phyloP scores from a whole-genome alignment of 1,140 invertebrate genomes.

The Triops longicaudatus region DNA sequence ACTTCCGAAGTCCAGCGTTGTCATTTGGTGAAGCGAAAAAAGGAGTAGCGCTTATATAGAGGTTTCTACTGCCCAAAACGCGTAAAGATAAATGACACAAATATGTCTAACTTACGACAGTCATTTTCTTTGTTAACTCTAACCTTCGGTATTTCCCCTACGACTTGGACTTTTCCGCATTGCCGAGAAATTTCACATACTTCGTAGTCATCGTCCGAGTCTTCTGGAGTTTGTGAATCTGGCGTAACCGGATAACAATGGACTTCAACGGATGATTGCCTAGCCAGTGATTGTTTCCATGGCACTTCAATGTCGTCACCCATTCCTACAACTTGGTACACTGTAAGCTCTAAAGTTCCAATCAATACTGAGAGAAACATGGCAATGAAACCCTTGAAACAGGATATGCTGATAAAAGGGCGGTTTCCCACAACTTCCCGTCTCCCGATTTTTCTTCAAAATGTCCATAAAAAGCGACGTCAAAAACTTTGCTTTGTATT shows the following conservation, averaged over 20 bases:
- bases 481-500: constrained; percentile 3
- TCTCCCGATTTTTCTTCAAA: neutral
- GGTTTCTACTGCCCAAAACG: too few species aligned
- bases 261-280: constrained; percentile 32
- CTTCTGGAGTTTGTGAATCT: constrained; percentile 8
- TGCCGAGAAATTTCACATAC: neutral
- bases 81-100: too few species aligned
- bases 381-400: neutral
- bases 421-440: neutral
- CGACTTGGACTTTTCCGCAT: neutral
- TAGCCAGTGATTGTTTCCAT: constrained; percentile 25
- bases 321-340: constrained; percentile 16
- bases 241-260: constrained; percentile 23
- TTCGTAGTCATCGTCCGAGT: constrained; percentile 23
- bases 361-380: neutral
- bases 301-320: constrained; percentile 31
- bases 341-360: neutral
- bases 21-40: neutral
- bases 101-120: neutral
- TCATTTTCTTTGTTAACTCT: neutral
- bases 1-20: too few species aligned
- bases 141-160: constrained; percentile 8
- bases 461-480: neutral
- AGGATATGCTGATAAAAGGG: constrained; percentile 8
- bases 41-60: constrained; percentile 29